Evolutionary conservation across 1,140 invertebrate genomes (phyloP).

Genomic region (Acromyrmex charruanus): DNA sequence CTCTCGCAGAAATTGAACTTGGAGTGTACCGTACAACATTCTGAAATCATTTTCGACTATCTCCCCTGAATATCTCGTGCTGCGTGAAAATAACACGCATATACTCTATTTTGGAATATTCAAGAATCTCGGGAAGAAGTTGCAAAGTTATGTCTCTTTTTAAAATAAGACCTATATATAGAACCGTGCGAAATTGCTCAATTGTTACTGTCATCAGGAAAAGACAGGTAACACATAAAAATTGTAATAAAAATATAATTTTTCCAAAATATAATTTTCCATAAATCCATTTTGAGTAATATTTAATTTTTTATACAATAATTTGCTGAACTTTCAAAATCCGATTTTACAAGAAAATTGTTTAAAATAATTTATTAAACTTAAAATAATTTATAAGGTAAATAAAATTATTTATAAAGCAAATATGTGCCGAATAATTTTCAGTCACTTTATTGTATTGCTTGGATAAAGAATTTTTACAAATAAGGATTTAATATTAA

Average conservation of each 20-base stretch:
- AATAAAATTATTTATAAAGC: too few relatives aligned
- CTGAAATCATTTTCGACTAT: slow-evolving; percentile 70
- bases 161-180: not conserved
- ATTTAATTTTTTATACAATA: not conserved
- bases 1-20: slow-evolving; percentile 73
- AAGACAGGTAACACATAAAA: not conserved
- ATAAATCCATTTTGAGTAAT: not conserved
- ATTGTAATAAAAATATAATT: slow-evolving; percentile 21
- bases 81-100: slow-evolving; percentile 46
- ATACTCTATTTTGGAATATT: slow-evolving; percentile 42
- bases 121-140: slow-evolving; percentile 22
- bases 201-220: not conserved
- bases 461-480: too few relatives aligned
- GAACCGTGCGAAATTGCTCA: slow-evolving; percentile 10
- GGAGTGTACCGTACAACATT: slow-evolving; percentile 61
- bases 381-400: too few relatives aligned
- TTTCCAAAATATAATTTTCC: too few relatives aligned
- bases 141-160: slow-evolving; percentile 22
- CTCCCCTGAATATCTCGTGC: slow-evolving; percentile 41
- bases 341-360: not conserved
- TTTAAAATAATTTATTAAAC: not conserved
- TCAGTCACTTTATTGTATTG: too few relatives aligned
- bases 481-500: too few relatives aligned
- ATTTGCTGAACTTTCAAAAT: not conserved
- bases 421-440: too few relatives aligned